Evolutionary conservation across 2,888 invertebrate species (phyloP).

Genomic region (Leptura quadrifasciata): DNA sequence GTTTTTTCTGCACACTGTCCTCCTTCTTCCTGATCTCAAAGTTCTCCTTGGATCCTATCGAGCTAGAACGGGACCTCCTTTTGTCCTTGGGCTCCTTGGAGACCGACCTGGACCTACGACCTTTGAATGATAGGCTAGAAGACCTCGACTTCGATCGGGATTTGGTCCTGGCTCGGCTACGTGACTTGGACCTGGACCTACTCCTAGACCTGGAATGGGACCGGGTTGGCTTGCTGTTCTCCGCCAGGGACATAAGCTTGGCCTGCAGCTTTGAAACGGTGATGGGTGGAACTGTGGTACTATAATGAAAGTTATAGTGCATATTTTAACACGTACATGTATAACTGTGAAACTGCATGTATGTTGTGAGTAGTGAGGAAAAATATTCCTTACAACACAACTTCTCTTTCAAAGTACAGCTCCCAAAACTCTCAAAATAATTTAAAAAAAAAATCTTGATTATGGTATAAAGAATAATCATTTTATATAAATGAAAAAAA

Average conservation of each 20-base stretch:
- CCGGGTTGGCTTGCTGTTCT: constrained; percentile 71
- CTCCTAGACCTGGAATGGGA: constrained; percentile 70
- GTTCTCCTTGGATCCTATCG: constrained; percentile 73
- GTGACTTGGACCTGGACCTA: constrained; percentile 64
- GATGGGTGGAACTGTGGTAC: constrained; percentile 71
- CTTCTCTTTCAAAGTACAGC: not conserved
- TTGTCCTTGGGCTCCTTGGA: constrained; percentile 62
- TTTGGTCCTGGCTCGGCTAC: constrained; percentile 67
- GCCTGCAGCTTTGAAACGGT: constrained; percentile 79
- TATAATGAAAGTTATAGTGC: constrained; percentile 52
- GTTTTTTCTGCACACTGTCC: constrained; percentile 89
- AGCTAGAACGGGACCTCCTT: constrained; percentile 60
- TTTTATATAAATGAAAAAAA: too few relatives aligned
- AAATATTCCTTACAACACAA: not conserved
- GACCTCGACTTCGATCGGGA: constrained; percentile 64
- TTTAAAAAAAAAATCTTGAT: too few relatives aligned
- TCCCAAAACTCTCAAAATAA: too few relatives aligned
- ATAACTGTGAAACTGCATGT: not conserved
- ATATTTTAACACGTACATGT: not conserved
- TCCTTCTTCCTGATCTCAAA: constrained; percentile 86
- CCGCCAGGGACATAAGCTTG: constrained; percentile 79
- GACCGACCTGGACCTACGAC: constrained; percentile 62
- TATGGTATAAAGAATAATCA: too few relatives aligned
- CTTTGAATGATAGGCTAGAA: constrained; percentile 59
- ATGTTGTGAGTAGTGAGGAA: not conserved